A percentile compares a stretch with the other conserved stretches of the same genome.
phyloP scores from a whole-genome alignment of 2,888 invertebrate genomes.

The Ischnus inquisitorius region DNA sequence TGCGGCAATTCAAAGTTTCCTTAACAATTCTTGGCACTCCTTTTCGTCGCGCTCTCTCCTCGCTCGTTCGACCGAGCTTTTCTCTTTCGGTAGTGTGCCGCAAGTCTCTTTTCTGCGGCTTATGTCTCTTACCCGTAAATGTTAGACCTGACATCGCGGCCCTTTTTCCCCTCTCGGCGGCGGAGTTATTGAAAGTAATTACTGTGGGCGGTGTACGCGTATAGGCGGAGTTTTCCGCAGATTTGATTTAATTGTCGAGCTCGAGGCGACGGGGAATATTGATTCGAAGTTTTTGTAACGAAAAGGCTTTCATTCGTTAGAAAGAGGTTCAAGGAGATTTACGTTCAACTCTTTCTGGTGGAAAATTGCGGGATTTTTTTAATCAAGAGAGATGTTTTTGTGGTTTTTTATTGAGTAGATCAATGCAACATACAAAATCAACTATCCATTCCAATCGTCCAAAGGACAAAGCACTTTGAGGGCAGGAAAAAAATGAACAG shows the following conservation, averaged over 20 bases:
- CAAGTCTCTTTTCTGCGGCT: conserved; percentile 17
- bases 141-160: neutral
- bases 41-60: conserved; percentile 48
- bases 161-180: neutral
- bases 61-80: neutral
- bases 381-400: too few relatives aligned
- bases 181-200: conserved; percentile 42
- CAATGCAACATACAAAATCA: too few relatives aligned
- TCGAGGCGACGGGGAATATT: neutral
- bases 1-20: conserved; percentile 69
- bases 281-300: neutral
- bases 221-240: neutral
- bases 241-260: neutral
- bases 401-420: too few relatives aligned
- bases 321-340: neutral
- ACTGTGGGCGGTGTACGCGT: conserved; percentile 3
- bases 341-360: too few relatives aligned
- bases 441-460: too few relatives aligned
- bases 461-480: too few relatives aligned
- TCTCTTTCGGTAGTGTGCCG: neutral
- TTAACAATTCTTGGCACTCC: conserved; percentile 71
- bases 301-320: too few relatives aligned
- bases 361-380: too few relatives aligned
- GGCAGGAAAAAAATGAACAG: too few relatives aligned
- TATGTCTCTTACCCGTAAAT: conserved; percentile 13